phyloP scores from a whole-genome alignment of 2,113 vertebrate genomes.

The Anoplopoma fimbria region DNA sequence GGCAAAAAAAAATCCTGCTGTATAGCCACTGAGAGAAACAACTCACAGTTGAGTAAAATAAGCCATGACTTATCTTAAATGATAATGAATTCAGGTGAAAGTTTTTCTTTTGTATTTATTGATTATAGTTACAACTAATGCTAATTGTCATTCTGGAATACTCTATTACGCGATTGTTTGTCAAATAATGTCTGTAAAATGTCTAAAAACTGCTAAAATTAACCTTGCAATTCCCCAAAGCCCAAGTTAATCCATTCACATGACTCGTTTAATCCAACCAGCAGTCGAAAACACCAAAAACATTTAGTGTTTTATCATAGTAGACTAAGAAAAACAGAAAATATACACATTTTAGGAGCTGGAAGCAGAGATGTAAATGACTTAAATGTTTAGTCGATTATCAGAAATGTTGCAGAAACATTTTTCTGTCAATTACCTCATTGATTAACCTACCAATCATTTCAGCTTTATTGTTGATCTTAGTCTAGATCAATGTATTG shows the following conservation, averaged over 20 bases:
- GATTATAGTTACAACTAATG: background rate
- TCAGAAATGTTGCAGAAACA: background rate
- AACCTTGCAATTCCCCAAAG: background rate
- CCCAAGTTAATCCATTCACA: background rate
- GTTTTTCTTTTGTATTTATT: background rate
- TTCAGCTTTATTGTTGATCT: slow-evolving; percentile 23
- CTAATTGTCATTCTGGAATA: background rate
- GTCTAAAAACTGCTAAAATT: background rate
- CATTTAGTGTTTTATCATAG: too few relatives aligned
- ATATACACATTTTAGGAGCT: background rate
- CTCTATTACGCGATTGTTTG: background rate
- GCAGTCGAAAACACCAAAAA: background rate
- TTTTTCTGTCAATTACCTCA: background rate
- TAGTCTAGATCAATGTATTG: slow-evolving; percentile 10
- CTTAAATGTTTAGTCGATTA: background rate
- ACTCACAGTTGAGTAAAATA: slow-evolving; percentile 24
- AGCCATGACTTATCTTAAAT: background rate
- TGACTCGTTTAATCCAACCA: background rate
- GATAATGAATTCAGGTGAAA: background rate
- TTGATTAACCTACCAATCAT: slow-evolving; percentile 7
- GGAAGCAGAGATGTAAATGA: background rate
- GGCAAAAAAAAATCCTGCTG: slow-evolving; percentile 40
- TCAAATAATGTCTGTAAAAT: background rate
- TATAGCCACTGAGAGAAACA: slow-evolving; percentile 33
- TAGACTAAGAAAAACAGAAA: too few relatives aligned